Evolutionary conservation across 2,113 vertebrate species (phyloP), one percentile per base, ranked within the genome.

Genomic region (Empidonax alnorum): DNA sequence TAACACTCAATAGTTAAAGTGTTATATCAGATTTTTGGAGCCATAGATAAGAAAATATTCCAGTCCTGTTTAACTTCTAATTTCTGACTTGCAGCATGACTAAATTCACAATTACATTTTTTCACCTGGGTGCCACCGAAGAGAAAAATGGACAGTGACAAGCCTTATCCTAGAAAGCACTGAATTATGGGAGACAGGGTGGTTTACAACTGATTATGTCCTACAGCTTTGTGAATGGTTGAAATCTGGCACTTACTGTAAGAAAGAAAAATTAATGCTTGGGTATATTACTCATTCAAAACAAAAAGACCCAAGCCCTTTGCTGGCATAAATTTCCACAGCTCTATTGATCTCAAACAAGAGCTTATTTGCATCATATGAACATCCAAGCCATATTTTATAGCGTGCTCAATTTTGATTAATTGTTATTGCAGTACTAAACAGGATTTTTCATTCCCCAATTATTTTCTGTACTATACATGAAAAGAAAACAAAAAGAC

Each of bases 271-370:
- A 91, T 58, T 17, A 91, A 87, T 58, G 53, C 24, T 50, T 52
- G 62, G 10, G 49, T 89, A 14, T 61, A 84, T 91, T 82, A 87
- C 73, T 95, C 58, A 95, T 87, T 85, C 44, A 83, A 87, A 87
- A 89, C 56, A 75, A 89, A 89, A 92, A 94, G 44, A 83, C 63
- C 59, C 41, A 87, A 93, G 62, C n/a, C 66, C 46, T 90, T 85
- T 66, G 30, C 89, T 93, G 78, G 63, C 67, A 77, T 85, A 63
- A 94, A 94, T 52, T 86, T 47, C 44, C 72, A 74, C 47, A 67
- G 93, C 30, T 96, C 76, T 90, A 77, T 41, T 92, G 85, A 96
- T 95, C 94, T 94, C 75, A 93, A 88, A 91, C 59, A 84, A 74
- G 65, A 92, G 33, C 65, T 90, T 65, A 86, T 97, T 93, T 96